Percentiles rank a stretch among this genome's conserved stretches.
Conservation (phyloP, 2,888 invertebrate genomes). For the Chrysolina oricalcia region DNA sequence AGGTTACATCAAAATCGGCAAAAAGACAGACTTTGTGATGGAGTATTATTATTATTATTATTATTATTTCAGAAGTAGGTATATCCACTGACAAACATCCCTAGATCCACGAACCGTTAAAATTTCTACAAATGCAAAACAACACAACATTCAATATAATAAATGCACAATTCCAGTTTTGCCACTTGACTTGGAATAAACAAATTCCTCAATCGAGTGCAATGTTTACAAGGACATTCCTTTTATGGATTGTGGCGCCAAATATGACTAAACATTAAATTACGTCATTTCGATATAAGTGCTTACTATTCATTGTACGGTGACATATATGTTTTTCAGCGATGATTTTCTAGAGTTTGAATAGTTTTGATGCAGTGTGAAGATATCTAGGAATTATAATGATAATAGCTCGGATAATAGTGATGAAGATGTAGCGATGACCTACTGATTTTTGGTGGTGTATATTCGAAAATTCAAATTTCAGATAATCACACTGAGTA, state of each 20-base stretch:
- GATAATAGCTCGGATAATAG: too few species aligned
- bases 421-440: too few species aligned
- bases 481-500: too few species aligned
- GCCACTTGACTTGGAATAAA: conserved; percentile 4
- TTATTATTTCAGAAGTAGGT: too few species aligned
- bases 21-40: too few species aligned
- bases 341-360: neutral
- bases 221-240: conserved; percentile 4
- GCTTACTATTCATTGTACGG: neutral
- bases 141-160: conserved; percentile 4
- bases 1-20: too few species aligned
- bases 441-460: too few species aligned
- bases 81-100: too few species aligned
- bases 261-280: conserved; percentile 7
- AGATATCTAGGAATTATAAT: too few species aligned
- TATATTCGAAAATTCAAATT: too few species aligned
- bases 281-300: neutral
- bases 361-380: neutral
- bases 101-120: neutral
- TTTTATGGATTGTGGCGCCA: conserved; percentile 24
- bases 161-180: conserved; percentile 4
- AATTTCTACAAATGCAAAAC: conserved; percentile 2
- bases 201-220: conserved; percentile 6
- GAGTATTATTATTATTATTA: neutral
- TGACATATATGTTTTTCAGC: neutral